Conservation (phyloP, 2,888 invertebrate species). For the Troides oblongomaculatus region DNA sequence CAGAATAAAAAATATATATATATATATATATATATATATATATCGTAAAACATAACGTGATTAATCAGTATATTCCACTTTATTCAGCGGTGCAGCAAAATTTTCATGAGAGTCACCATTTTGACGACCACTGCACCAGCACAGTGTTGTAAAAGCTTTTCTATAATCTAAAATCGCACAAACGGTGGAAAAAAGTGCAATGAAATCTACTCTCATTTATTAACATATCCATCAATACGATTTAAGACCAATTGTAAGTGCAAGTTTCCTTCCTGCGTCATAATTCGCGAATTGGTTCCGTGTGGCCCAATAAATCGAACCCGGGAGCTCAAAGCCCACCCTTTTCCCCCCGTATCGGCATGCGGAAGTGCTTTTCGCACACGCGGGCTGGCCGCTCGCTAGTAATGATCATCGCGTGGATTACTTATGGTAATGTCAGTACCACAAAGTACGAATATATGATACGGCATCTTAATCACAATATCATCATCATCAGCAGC, state of each 20-base stretch:
- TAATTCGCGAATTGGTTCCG: constrained; percentile 26
- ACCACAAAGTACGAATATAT: constrained; percentile 5
- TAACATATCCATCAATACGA: not conserved
- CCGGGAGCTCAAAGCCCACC: constrained; percentile 11
- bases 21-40: too few species aligned
- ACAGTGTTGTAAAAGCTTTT: not conserved
- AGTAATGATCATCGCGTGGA: constrained; percentile 22
- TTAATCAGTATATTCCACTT: too few species aligned
- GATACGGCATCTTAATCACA: constrained; percentile 3
- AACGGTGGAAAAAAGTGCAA: too few species aligned
- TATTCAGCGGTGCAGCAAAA: too few species aligned
- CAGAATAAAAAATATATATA: too few species aligned
- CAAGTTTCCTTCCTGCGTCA: constrained; percentile 16
- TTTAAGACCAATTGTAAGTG: constrained; percentile 12
- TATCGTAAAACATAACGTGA: too few species aligned
- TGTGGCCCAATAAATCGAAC: constrained; percentile 22
- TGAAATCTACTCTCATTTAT: not conserved
- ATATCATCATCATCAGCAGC: too few species aligned
- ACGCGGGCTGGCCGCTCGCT: constrained; percentile 10
- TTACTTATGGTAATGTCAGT: constrained; percentile 28
- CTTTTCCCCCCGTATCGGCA: constrained; percentile 20
- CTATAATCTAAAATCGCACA: not conserved
- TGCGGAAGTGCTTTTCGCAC: constrained; percentile 22
- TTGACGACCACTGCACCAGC: too few species aligned
- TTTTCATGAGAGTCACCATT: too few species aligned